Base-by-base conservation (phyloP, 2,797 vertebrate genomes). In the Mormyrus proboscirostris region DNA sequence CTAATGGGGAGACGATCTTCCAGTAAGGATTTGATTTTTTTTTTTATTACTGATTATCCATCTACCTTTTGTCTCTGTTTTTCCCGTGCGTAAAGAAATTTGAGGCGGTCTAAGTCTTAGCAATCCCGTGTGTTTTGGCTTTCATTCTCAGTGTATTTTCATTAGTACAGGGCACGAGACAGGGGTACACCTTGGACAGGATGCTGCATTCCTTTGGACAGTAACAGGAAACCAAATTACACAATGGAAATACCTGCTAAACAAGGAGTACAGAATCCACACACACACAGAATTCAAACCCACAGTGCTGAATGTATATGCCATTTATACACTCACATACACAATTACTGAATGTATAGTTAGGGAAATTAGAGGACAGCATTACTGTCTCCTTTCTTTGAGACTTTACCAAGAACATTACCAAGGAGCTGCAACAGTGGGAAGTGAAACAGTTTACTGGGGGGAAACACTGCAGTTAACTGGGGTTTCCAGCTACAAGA, bases 1-100 rank as follows among this genome's bases (percentile, higher is more conserved):
- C 93, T 97, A 59, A 95, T 95, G 96, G 95, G 97, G 91, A 98
- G 96, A 93, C 94, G 96, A 90, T 94, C 96, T 88, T 95, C 94
- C 0, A 96, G 97, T 98, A 94, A 94, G 94, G 86, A 79, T 88
- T 9, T 0, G 5, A 38, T 65, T 44, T 22, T 47, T 9, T 9
- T 19, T 83, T 25, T 86, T 65, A 29, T 65, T 3, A 12, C 47
- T 86, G 50, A 57, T 16, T 14, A 7, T 12, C 50, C 2, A 12
- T 25, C 41, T 84, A 2, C 6, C 6, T 9, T 83, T 83, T 49
- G n/a, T 83, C 69, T 41, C 6, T 5, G 2, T 76, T 33, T 76
- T 19, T 73, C 5, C 10, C 33, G 14, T 19, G 69, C 55, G 25
- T 33, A 76, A 76, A 2, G 69, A 76, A 76, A 41, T 1, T 4